Evolutionary conservation across 2,797 vertebrate species (phyloP), one percentile per base, ranked within the genome.

Genomic region (Synanceia verrucosa): DNA sequence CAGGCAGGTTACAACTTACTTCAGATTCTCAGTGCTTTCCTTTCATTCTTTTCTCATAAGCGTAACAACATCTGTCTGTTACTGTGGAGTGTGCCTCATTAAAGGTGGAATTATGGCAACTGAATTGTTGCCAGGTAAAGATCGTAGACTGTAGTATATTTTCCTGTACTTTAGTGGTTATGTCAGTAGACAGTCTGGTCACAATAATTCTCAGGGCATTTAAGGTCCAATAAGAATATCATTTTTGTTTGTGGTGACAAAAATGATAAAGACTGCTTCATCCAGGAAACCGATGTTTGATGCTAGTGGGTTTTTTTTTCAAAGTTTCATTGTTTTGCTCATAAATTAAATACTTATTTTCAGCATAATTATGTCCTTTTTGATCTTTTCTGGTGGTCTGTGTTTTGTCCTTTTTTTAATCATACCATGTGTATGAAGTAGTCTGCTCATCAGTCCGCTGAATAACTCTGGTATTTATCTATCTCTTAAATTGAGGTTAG

Each of bases 1-100:
- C 10, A 63, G 83, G 75, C n/a, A 29, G 75, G 72, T 82, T 76
- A 82, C 37, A 82, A 43, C 69, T 83, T 51, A 63, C 65, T 79
- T 77, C 31, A 61, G 53, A 53, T 44, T 70, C 34, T 55, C 47
- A 26, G 43, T 8, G n/a, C 48, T 74, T 61, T 55, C 46, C 28
- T 34, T 12, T 70, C 43, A 41, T 65, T 70, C 61, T 65, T 82
- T 79, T 72, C 13, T 37, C 82, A 41, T 56, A 65, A 59, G 51
- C 68, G 75, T 53, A 62, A 63, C 44, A 65, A 66, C 44, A 47
- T 61, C 55, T 53, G 39, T 37, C 59, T 66, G 55, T 56, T 61
- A n/a, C 57, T 56, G 21, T 24, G 61, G 52, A 63, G 56, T 70
- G 58, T 23, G 51, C 46, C 52, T 78, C 59, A 72, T 78, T 61